Base-by-base conservation (phyloP, 2,113 vertebrate species). In the Alligator sinensis region DNA sequence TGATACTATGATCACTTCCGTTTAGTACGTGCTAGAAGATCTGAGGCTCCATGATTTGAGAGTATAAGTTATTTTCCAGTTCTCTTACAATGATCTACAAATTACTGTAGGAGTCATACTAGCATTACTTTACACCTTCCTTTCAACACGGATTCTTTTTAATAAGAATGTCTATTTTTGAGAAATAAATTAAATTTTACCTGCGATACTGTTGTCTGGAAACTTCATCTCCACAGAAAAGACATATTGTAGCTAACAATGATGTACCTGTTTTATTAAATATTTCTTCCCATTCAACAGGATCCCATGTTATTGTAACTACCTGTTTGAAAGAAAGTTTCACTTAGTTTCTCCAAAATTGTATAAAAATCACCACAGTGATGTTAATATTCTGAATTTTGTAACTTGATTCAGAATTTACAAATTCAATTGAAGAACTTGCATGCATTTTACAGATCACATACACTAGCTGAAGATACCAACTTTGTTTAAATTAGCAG, bases 221-320 rank as follows among this genome's bases (percentile, higher is more conserved):
- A 82, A 99, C 97, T 97, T 99, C 99, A 89, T 99, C 99, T 88
- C 99, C 99, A 97, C 98, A 99, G 89, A 99, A 99, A 81, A 99
- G 98, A 77, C 97, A 99, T 22, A 99, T 38, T 34, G 98, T 98
- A 18, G 98, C 97, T 75, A 99, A 96, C 7, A 98, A 92, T 11
- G 98, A 86, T 24, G 86, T 85, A 34, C 80, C 84, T 5, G 96
- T 97, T 92, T 97, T 97, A 80, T 95, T 95, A 4, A 97, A 93
- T 25, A 47, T 85, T n/a, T 86, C 96, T 89, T 96, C 95, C 97
- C 98, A 94, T 97, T 97, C 72, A 89, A 93, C 4, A 16, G 96
- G 96, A 92, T 98, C 95, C 98, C 98, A 98, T 3, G 98, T 98
- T 92, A 99, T 72, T 81, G 98, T 99, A 95, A 99, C 95, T 68